Evolutionary conservation across 1,140 invertebrate species (phyloP), one percentile per base, ranked within the genome.

Genomic region (Anastrepha obliqua): DNA sequence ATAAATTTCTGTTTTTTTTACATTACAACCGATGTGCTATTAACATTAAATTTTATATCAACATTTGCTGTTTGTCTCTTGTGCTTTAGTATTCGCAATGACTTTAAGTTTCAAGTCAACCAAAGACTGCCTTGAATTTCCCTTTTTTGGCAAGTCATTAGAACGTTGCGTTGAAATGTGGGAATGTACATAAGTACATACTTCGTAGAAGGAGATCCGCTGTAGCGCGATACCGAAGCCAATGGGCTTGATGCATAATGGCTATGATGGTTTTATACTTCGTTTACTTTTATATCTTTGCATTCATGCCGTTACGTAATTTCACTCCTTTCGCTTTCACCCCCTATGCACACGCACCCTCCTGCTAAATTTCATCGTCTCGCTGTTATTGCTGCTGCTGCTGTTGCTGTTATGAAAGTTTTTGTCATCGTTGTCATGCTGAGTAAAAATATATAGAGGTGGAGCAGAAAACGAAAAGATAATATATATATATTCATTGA

Each of bases 241-340:
- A 39, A 29, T 20, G 64, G 3, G 20, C n/a, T 65, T 29, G 20
- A 65, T 65, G n/a, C 29, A 17, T 29, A 39, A 65, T 20, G 20
- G 9, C 3, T 20, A 65, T 39, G n/a, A 4, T 65, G 64, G 64
- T 29, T 29, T 65, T 4, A 5, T 65, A 65, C 20, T 65, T 20
- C 20, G 51, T 65, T 39, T 65, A 39, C 62, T 65, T 65, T 65
- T 65, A 65, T 65, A n/a, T 8, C 20, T 65, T 65, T 65, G 62
- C 20, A 20, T 65, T 29, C 5, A 65, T 62, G 59, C n/a, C 6
- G 15, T 62, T 29, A 29, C 29, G 29, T 29, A 29, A 29, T 55
- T 0, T 55, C 6, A 55, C 51, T 11, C 51, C 51, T 55, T 11
- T 6, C 11, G 11, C 51, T 55, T 6, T 55, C 6, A 55, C 51